These are phyloP conservation scores for Zoanthus sansibaricus DNA, from an alignment of 92 coral and sea anemone genomes.

Conservation along the genomic window DNA sequence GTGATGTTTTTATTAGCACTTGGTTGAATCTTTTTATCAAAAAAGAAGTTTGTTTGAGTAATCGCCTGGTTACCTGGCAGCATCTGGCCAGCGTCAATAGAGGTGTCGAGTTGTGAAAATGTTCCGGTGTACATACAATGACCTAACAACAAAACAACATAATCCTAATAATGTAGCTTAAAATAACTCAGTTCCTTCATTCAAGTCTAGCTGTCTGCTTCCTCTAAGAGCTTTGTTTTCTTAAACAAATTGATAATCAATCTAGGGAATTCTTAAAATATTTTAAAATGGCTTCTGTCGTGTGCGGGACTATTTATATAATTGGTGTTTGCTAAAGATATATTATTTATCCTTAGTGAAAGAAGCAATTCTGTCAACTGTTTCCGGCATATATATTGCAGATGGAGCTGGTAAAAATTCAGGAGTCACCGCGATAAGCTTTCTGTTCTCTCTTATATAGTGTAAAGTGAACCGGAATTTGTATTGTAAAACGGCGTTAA, in stretches of 20 bases:
- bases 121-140: neutral
- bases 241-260: slow-evolving; percentile 35
- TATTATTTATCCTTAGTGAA: slow-evolving; percentile 33
- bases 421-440: slow-evolving; percentile 5
- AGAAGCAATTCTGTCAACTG: slow-evolving; percentile 48
- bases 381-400: slow-evolving; percentile 31
- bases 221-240: slow-evolving; percentile 44
- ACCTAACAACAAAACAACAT: neutral
- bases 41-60: neutral
- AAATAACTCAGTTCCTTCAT: slow-evolving; percentile 23
- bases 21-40: neutral
- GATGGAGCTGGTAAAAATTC: neutral
- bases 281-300: slow-evolving; percentile 29
- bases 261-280: slow-evolving; percentile 34
- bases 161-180: slow-evolving; percentile 18
- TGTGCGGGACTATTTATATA: slow-evolving; percentile 5
- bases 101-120: slow-evolving; percentile 4
- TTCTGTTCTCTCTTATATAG: neutral
- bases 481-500: neutral
- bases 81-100: slow-evolving; percentile 12
- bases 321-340: slow-evolving; percentile 9
- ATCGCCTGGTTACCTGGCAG: slow-evolving; percentile 27
- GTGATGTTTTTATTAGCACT: neutral
- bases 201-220: slow-evolving; percentile 36
- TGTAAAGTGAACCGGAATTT: neutral